These are phyloP conservation scores for Chloebia gouldiae DNA, from an alignment of 2,113 vertebrate species.

Conservation along the genomic window DNA sequence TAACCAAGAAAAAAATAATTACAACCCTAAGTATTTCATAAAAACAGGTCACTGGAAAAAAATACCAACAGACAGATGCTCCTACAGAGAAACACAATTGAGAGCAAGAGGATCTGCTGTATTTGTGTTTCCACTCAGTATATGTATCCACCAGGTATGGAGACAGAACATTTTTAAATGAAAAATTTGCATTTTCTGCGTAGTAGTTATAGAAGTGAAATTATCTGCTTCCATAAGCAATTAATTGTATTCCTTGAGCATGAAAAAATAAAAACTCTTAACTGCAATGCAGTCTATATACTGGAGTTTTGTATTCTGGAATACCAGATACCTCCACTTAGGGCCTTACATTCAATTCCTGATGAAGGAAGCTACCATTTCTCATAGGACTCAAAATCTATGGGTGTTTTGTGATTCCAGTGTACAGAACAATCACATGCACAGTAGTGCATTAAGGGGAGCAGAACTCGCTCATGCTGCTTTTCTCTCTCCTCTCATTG, in stretches of 20 bases:
- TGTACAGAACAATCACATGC: neutral
- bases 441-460: neutral
- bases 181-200: neutral
- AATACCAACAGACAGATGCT: neutral
- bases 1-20: neutral
- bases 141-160: neutral
- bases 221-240: neutral
- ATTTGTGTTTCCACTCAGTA: neutral
- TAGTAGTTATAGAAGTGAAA: neutral
- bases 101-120: neutral
- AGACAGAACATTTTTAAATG: neutral
- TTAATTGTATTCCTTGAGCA: neutral
- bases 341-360: neutral
- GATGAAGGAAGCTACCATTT: neutral
- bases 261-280: neutral
- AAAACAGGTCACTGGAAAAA: neutral
- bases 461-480: neutral
- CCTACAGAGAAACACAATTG: neutral
- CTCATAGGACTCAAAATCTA: neutral
- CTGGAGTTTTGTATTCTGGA: neutral
- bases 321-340: neutral
- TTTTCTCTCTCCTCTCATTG: slow-evolving; percentile 12
- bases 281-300: neutral
- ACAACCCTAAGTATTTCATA: neutral
- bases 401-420: neutral